A percentile compares a stretch with the other conserved stretches of the same genome.
Evolutionary conservation across 2,888 invertebrate genomes (phyloP).

Genomic region (Oscheius onirici): DNA sequence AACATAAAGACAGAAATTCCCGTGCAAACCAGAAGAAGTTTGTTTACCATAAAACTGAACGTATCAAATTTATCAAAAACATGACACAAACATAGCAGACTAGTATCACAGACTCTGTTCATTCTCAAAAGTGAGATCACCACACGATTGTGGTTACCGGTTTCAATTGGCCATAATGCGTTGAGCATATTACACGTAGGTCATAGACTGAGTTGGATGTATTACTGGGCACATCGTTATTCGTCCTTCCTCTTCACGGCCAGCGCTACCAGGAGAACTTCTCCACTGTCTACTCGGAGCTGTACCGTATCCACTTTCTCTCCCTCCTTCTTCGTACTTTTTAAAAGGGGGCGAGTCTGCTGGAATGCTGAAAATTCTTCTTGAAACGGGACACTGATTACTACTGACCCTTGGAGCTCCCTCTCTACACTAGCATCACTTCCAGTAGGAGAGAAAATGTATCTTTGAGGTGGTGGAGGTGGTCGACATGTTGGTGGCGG

Average conservation of each 20-base stretch:
- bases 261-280: constrained; percentile 52
- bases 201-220: constrained; percentile 44
- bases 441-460: constrained; percentile 34
- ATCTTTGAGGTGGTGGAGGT: constrained; percentile 48
- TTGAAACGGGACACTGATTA: neutral
- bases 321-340: constrained; percentile 40
- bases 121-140: neutral
- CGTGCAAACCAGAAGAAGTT: neutral
- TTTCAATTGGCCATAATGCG: constrained; percentile 13
- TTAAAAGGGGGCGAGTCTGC: constrained; percentile 24
- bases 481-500: constrained; percentile 54
- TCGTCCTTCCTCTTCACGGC: constrained; percentile 26
- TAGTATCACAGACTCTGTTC: constrained; percentile 32
- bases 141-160: neutral
- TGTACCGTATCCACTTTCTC: constrained; percentile 60
- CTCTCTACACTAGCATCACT: constrained; percentile 45
- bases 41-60: neutral
- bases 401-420: constrained; percentile 35
- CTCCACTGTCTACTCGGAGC: constrained; percentile 57
- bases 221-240: constrained; percentile 13
- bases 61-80: neutral
- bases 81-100: constrained; percentile 28
- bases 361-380: constrained; percentile 4
- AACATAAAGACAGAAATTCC: neutral
- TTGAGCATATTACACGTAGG: constrained; percentile 44